Evolutionary conservation across 2,888 invertebrate genomes (phyloP).

Genomic region (Cetonia aurata): DNA sequence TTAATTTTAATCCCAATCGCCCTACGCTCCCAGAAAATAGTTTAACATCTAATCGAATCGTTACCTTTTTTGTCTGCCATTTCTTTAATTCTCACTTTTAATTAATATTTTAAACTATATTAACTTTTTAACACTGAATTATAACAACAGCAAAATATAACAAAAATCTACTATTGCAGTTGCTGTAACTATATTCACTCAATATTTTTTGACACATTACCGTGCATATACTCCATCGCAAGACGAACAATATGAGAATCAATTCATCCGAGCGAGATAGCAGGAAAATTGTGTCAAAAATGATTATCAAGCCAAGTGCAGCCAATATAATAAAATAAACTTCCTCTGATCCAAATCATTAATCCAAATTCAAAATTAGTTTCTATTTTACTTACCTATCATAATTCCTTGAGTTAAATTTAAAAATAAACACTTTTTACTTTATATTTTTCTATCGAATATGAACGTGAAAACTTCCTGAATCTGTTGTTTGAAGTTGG

Average conservation of each 20-base stretch:
- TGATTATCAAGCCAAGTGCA: conserved; percentile 4
- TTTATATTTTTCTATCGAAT: no score
- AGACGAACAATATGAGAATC: conserved; percentile 28
- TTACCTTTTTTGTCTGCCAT: conserved; percentile 61
- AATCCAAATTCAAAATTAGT: no score
- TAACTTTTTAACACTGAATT: conserved; percentile 31
- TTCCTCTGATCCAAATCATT: no score
- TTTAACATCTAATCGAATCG: conserved; percentile 44
- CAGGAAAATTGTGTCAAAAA: conserved; percentile 2
- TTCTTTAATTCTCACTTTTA: conserved; percentile 41
- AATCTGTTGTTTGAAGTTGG: conserved; percentile 48
- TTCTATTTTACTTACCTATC: no score
- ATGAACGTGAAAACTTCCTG: conserved; percentile 32
- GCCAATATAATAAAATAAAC: conserved; percentile 10
- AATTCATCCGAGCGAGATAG: conserved; percentile 37
- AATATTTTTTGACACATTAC: conserved; percentile 46
- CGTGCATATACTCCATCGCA: conserved; percentile 5
- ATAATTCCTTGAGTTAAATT: no score
- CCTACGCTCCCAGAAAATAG: conserved; percentile 10
- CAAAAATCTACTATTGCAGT: conserved; percentile 40
- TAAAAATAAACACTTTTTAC: no score
- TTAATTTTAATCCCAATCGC: conserved; percentile 4
- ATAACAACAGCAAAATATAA: conserved; percentile 41
- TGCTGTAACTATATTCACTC: conserved; percentile 45
- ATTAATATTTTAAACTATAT: conserved; percentile 34